Evolutionary conservation across 1,140 invertebrate genomes (phyloP), one percentile per base, ranked within the genome.

Genomic region (Scaptomyza montana): DNA sequence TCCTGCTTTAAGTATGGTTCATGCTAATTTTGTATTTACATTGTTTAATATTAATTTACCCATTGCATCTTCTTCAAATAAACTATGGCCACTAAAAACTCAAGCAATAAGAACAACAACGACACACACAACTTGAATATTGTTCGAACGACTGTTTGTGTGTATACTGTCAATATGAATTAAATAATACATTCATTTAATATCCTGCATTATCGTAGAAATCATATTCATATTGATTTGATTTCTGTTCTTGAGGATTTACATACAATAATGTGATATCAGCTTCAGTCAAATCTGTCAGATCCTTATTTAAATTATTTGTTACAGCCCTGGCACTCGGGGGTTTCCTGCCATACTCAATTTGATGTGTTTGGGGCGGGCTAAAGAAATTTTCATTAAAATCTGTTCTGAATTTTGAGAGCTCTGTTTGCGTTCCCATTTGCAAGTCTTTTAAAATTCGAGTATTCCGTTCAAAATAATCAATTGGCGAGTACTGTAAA

Each of bases 381-480:
- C 10, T 50, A 49, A 62, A n/a, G 12, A 51, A 21, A 12, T 70
- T 66, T 19, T 12, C 61, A 21, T 53, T 60, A 8, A 28, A 39
- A 47, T 63, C 25, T 9, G 19, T 8, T 49, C 28, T 69, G n/a
- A 49, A 16, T 36, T 21, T 53, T n/a, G 33, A 19, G 7, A 53
- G 16, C 33, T 64, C 19, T n/a, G 19, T 7, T 33, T 57, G 7
- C 7, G 70, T 16, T 12, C 6, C 51, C n/a, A 60, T 39, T n/a
- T 71, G 21, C 41, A 62, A 53, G 36, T 21, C 33, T 1, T 41
- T 39, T 19, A 64, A 30, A 43, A 51, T 72, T 56, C 80, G 49
- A 33, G 71, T 47, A 21, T 55, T 55, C 6, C 80, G 77, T 12
- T 70, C 65, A 6, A 85, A 80, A 16, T 80, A 51, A 16, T 80